Evolutionary conservation across 2,113 vertebrate species (phyloP).

Genomic region (Poicephalus gulielmi): DNA sequence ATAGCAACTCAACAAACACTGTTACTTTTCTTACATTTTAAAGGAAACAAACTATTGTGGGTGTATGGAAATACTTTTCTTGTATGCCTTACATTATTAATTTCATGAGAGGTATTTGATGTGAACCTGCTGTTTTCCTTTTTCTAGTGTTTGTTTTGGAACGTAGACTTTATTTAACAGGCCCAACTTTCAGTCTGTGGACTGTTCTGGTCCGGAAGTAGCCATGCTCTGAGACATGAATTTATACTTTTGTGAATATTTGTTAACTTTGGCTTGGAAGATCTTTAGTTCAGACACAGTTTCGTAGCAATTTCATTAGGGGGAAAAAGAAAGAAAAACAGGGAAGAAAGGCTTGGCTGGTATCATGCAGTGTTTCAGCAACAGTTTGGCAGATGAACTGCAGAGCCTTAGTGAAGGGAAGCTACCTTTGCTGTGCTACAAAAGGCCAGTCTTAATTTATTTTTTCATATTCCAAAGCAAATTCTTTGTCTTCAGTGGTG

Average conservation of each 20-base stretch:
- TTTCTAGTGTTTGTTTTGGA: neutral
- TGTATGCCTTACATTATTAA: neutral
- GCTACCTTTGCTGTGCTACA: neutral
- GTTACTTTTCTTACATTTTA: neutral
- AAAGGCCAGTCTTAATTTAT: neutral
- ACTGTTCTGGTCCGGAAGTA: neutral
- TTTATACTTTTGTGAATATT: neutral
- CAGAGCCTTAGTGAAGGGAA: neutral
- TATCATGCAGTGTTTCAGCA: neutral
- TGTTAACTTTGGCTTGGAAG: neutral
- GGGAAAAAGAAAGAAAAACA: neutral
- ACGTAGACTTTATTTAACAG: neutral
- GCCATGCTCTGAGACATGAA: neutral
- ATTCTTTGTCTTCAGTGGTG: slow-evolving; percentile 12
- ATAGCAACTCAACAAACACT: neutral
- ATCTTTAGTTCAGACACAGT: neutral
- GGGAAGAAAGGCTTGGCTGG: slow-evolving; percentile 17
- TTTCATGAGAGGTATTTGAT: neutral
- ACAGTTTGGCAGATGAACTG: neutral
- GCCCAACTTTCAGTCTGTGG: neutral
- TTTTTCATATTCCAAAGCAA: slow-evolving; percentile 36
- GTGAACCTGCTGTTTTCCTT: neutral
- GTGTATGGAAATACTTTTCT: neutral
- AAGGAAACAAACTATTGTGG: neutral
- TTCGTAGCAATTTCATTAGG: neutral